Conservation (phyloP, 2,113 vertebrate species). For the Oxyura jamaicensis region DNA sequence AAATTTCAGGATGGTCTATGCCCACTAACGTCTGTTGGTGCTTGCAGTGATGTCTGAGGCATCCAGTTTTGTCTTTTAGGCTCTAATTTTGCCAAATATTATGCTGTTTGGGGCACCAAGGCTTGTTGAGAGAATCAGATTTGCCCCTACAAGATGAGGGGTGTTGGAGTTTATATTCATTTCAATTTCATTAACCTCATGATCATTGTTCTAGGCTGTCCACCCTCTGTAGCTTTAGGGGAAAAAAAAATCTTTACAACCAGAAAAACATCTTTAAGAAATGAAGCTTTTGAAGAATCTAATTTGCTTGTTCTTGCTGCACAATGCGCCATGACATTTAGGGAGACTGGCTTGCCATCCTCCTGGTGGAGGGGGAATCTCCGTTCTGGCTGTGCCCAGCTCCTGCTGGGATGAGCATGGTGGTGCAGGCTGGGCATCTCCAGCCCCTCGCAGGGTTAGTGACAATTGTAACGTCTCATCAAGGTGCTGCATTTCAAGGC, state of each 20-base stretch:
- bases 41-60: not conserved
- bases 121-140: not conserved
- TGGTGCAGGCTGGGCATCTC: no score
- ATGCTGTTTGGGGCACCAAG: rapidly evolving
- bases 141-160: not conserved
- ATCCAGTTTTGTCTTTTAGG: not conserved
- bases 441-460: rapidly evolving
- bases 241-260: not conserved
- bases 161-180: not conserved
- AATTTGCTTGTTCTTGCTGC: not conserved
- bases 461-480: rapidly evolving
- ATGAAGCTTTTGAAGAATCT: not conserved
- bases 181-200: not conserved
- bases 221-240: not conserved
- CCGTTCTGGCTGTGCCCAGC: not conserved
- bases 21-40: rapidly evolving
- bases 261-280: not conserved
- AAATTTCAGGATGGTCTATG: rapidly evolving
- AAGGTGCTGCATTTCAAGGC: not conserved
- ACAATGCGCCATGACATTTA: no score
- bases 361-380: not conserved
- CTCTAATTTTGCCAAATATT: not conserved
- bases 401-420: not conserved
- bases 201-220: rapidly evolving
- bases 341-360: no score